Percentiles rank a stretch among this genome's conserved stretches.
Evolutionary conservation across 35 echinoderm and acorn worm species (phyloP).

Genomic region (Stichopus chloronotus): DNA sequence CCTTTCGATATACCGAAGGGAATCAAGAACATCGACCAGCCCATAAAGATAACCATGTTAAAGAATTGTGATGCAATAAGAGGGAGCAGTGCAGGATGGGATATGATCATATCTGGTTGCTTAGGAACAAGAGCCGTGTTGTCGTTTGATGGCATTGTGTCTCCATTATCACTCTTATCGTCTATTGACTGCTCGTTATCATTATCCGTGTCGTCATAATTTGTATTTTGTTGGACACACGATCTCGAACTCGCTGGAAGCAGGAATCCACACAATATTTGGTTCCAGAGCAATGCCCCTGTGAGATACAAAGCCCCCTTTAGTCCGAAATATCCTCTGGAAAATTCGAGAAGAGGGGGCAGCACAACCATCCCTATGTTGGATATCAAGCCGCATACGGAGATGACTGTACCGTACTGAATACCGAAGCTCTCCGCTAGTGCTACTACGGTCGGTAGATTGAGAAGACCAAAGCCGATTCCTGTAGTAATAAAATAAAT

Average conservation of each 20-base stretch:
- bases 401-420: neutral
- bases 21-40: neutral
- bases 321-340: neutral
- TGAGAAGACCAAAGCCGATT: neutral
- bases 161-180: neutral
- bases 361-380: constrained; percentile 8
- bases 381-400: neutral
- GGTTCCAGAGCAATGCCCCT: neutral
- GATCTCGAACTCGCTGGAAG: neutral
- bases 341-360: neutral
- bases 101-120: neutral
- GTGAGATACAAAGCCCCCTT: neutral
- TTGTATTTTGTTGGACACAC: neutral
- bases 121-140: neutral
- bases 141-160: neutral
- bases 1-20: constrained; percentile 26
- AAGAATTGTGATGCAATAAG: neutral
- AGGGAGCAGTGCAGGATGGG: neutral
- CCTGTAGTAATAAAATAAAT: neutral
- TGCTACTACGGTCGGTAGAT: neutral
- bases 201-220: neutral
- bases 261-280: neutral
- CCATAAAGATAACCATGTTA: neutral
- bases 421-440: neutral
- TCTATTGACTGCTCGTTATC: neutral